Base-by-base conservation (phyloP, 2,888 invertebrate genomes). In the Thereva nobilitata region DNA sequence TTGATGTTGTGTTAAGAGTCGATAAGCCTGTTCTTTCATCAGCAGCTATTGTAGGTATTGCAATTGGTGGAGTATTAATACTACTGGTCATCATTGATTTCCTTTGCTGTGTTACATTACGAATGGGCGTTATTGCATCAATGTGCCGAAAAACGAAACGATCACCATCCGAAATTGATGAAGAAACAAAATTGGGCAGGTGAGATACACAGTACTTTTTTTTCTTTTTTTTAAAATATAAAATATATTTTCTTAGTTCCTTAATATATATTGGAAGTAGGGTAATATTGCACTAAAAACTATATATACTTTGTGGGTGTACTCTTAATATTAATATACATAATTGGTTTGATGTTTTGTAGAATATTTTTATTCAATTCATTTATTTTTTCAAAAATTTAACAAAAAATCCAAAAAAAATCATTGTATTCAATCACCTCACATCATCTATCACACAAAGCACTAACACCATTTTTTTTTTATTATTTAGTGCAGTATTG, bases 121-220 rank as follows among this genome's bases (percentile, higher is more conserved):
- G 79, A 67, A 78, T 88, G 76, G 89, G 89, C 50, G 85, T 89
- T 41, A 84, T 89, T 74, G 89, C 89, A n/a, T 82, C 86, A 41
- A 82, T 89, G 73, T 89, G 89, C 74, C 85, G 87, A 67, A 77
- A 75, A 71, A 75, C 75, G 70, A 81, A 78, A 75, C 76, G 81
- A 56, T 79, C 81, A 42, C 81, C 81, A 41, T 81, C 81, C 3
- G 81, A 81, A 70, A 77, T 91, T 72, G 92, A 92, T 72, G 92
- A 92, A 67, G 91, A 91, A 81, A 86, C 90, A 0, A 93, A 92
- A 80, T 83, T 93, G 69, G 91, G 92, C 85, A 93, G 92, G 93
- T 93, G 86, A 84, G 82, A 75, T 2, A 45, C 8, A 34, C 47
- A n/a, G 35, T 7, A 38, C 34, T n/a, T n/a, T n/a, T n/a, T n/a